phyloP scores from a whole-genome alignment of 2,888 invertebrate genomes.

The Torymus aiolomorphi region DNA sequence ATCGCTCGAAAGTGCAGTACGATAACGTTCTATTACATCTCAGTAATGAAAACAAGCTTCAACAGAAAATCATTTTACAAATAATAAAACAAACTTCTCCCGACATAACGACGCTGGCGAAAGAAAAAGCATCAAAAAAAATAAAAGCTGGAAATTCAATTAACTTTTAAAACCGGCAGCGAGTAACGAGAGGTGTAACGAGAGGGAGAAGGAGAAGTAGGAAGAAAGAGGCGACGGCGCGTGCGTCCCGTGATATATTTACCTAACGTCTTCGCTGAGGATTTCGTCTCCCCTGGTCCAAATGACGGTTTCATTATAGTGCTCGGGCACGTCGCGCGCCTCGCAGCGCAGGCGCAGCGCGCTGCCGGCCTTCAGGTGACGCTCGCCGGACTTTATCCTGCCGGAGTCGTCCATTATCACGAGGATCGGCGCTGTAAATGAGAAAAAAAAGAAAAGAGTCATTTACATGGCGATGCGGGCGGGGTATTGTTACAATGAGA shows the following conservation, averaged over 20 bases:
- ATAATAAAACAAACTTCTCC: no score
- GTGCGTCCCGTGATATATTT: slow-evolving; percentile 60
- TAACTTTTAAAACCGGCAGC: slow-evolving; percentile 5
- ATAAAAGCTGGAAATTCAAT: slow-evolving; percentile 27
- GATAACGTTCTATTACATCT: no score
- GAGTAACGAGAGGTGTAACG: background rate
- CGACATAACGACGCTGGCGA: no score
- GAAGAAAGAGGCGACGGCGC: background rate
- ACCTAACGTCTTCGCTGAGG: slow-evolving; percentile 78
- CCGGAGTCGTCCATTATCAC: slow-evolving; percentile 80
- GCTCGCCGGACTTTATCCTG: slow-evolving; percentile 78
- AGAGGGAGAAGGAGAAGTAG: background rate
- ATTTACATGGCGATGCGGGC: background rate
- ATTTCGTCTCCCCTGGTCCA: slow-evolving; percentile 78
- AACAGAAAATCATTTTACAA: no score
- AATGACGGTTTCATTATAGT: slow-evolving; percentile 76
- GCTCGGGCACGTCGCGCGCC: slow-evolving; percentile 74
- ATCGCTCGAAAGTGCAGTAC: no score
- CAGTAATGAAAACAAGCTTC: no score
- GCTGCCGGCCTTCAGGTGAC: slow-evolving; percentile 80
- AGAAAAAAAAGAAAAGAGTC: slow-evolving; percentile 9
- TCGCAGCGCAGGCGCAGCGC: slow-evolving; percentile 78
- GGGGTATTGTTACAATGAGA: no score
- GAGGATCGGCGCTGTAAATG: slow-evolving; percentile 78
- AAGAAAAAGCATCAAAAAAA: background rate